Base-by-base conservation (phyloP, 2,797 vertebrate species). In the Sebastes hubbsi region DNA sequence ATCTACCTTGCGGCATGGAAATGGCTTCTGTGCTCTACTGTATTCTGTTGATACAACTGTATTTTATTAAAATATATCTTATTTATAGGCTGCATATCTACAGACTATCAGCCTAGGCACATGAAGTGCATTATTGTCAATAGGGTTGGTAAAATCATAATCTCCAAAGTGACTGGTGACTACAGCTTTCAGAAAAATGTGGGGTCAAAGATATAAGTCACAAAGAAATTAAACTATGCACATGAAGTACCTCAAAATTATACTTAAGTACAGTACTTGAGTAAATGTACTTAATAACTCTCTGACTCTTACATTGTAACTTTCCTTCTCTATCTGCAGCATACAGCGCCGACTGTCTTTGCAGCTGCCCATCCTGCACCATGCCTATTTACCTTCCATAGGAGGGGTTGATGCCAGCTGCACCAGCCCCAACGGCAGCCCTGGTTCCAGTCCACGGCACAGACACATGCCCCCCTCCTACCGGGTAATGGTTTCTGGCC, bases 401-500 rank as follows among this genome's bases (percentile, higher is more conserved):
- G 99, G 99, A 93, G 99, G 99, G 72, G 98, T 99, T 18, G 99
- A 99, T 6, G 98, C 98, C 87, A 99, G 98, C 95, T 99, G 98
- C 85, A 97, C 96, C 94, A 99, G 98, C 81, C 99, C 99, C 1
- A 98, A 97, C 0, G 97, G 97, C 77, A 99, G 98, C 95, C 98
- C 98, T 80, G 97, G 97, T 54, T 97, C 97, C 95, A 99, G 98
- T 52, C 99, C 99, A 61, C 97, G 97, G 94, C 99, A 99, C 97
- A 98, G 99, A 97, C 98, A 99, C 38, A 97, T 99, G 96, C 98
- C 98, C 1, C 98, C 99, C 56, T 99, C 99, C 89, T 98, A 99
- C 94, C 97, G 98, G 94, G 99, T 99, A 71, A 99, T 99, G 99
- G 98, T 99, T 91, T 99, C 98, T 20, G 99, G 98, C 95, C 97